phyloP scores from a whole-genome alignment of 2,113 vertebrate species.

The Callopanchax toddi region DNA sequence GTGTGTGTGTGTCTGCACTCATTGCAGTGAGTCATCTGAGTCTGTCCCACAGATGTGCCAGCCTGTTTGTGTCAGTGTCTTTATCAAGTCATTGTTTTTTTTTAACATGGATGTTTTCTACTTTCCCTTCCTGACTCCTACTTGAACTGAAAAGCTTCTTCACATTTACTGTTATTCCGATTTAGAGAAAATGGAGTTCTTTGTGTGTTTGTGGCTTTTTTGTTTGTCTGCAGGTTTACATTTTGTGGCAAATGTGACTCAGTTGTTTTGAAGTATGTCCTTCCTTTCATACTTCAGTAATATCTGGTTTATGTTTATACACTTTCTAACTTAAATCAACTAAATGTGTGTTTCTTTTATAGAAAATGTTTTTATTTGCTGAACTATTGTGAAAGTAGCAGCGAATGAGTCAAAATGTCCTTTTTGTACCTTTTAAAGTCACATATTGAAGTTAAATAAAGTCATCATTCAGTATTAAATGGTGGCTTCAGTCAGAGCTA shows the following conservation, averaged over 20 bases:
- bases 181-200: constrained; percentile 7
- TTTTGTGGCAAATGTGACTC: background rate
- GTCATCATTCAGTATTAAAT: constrained; percentile 57
- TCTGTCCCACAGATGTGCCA: constrained; percentile 70
- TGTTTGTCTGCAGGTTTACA: constrained; percentile 6
- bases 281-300: constrained; percentile 10
- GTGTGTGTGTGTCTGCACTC: constrained; percentile 51
- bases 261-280: background rate
- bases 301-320: constrained; percentile 7
- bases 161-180: constrained; percentile 6
- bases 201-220: constrained; percentile 15
- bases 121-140: constrained; percentile 11
- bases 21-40: constrained; percentile 55
- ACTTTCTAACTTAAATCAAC: constrained; percentile 18
- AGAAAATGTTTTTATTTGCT: constrained; percentile 26
- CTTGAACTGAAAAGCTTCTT: constrained; percentile 16
- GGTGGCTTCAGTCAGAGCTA: constrained; percentile 28
- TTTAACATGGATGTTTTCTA: constrained; percentile 23
- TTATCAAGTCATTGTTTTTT: constrained; percentile 30
- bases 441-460: constrained; percentile 37
- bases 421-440: constrained; percentile 68
- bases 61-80: constrained; percentile 34
- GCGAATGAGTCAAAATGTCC: constrained; percentile 82
- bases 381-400: constrained; percentile 37
- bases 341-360: constrained; percentile 27